Evolutionary conservation across 2,797 vertebrate genomes (phyloP).

Genomic region (Bufotes viridis): DNA sequence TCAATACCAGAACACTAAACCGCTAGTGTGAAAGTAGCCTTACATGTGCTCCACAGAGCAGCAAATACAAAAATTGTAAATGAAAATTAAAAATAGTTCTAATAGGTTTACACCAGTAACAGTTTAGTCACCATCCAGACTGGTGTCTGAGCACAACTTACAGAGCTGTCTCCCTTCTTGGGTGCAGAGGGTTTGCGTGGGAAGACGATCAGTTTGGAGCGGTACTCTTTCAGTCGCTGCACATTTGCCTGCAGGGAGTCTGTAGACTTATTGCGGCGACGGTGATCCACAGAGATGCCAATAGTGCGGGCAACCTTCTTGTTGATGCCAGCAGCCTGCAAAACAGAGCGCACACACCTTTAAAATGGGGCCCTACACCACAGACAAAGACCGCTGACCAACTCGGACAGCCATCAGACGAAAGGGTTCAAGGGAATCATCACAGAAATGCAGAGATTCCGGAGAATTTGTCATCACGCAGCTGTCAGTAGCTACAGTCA

Average conservation of each 20-base stretch:
- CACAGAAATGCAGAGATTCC: constrained; percentile 70
- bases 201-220: constrained; percentile 97
- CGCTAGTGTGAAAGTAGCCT: too few species aligned
- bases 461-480: constrained; percentile 72
- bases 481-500: constrained; percentile 34
- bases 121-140: neutral
- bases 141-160: constrained; percentile 74
- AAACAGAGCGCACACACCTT: too few species aligned
- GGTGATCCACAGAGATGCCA: constrained; percentile 89
- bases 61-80: neutral
- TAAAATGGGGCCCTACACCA: too few species aligned
- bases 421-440: constrained; percentile 71
- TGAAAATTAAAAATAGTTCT: too few species aligned
- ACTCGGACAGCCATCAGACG: constrained; percentile 64
- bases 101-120: neutral
- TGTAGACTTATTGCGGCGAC: constrained; percentile 90
- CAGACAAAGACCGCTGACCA: too few species aligned
- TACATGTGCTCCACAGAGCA: neutral
- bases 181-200: constrained; percentile 90
- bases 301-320: constrained; percentile 92
- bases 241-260: constrained; percentile 95
- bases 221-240: constrained; percentile 96
- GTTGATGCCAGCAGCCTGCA: constrained; percentile 92
- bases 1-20: too few species aligned
- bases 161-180: constrained; percentile 96